Base-by-base conservation (phyloP, 2,113 vertebrate species). In the Entomyzon cyanotis region DNA sequence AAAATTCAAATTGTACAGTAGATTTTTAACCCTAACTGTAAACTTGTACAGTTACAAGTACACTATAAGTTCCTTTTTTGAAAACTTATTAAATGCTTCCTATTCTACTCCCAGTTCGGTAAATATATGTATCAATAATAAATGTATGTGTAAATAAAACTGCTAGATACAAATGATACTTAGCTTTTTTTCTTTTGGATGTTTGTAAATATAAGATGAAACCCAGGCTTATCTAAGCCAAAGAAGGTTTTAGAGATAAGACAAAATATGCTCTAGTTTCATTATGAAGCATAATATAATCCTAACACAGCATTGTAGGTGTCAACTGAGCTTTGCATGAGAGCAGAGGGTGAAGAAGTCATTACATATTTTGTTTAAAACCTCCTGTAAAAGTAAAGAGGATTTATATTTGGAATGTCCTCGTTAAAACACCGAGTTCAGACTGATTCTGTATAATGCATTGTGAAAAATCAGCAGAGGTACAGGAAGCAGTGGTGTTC, bases 211-310 rank as follows among this genome's bases (percentile, higher is more conserved):
- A 46, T 33, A 42, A 69, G 18, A 73, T 59, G 44, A 90, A 89
- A 71, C 31, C 22, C 24, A 78, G 52, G 41, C 9, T 74, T 77
- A 71, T 53, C 35, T 42, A 86, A 92, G 44, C 31, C 52, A 56
- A 74, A 39, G 11, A 83, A 73, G 9, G 30, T 71, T 87, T 89
- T 69, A 83, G 30, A 87, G 30, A 73, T 78, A 84, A 93, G 47
- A 78, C 20, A 81, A 90, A 94, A 77, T n/a, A 42, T 27, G 78
- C 79, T 93, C 21, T 39, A 70, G 12, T 93, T 96, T 74, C 63
- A 84, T 74, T 77, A 63, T 44, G n/a, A 84, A 81, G 21, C 52
- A 74, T 70, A 80, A 70, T 42, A 69, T 59, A 86, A 92, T 89
- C 76, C 27, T 77, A 86, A 77, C 55, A 74, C 0, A 4, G 28